A percentile compares a stretch with the other conserved stretches of the same genome.
phyloP scores from a whole-genome alignment of 2,888 invertebrate species.

The Caenorhabditis sulstoni region DNA sequence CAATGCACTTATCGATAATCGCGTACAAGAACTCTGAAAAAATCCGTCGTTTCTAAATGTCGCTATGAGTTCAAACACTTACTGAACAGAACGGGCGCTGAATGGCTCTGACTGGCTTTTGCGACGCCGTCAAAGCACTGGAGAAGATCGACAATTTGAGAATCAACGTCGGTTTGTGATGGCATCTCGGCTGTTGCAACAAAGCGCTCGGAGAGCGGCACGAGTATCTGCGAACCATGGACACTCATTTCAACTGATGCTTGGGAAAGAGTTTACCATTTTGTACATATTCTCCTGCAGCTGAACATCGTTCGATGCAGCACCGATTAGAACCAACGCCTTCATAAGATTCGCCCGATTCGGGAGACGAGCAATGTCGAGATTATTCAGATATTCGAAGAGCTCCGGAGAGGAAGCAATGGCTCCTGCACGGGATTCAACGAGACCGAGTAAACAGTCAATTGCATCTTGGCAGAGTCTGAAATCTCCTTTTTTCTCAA shows the following conservation, averaged over 20 bases:
- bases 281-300: slow-evolving; percentile 72
- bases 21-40: slow-evolving; percentile 72
- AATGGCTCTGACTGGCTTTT: slow-evolving; percentile 84
- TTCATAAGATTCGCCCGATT: slow-evolving; percentile 85
- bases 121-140: slow-evolving; percentile 85
- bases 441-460: slow-evolving; percentile 84
- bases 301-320: slow-evolving; percentile 66
- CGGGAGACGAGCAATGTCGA: slow-evolving; percentile 55
- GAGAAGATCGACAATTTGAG: slow-evolving; percentile 86
- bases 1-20: slow-evolving; percentile 65
- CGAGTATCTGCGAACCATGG: slow-evolving; percentile 76
- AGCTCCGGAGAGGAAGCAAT: slow-evolving; percentile 63
- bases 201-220: slow-evolving; percentile 69
- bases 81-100: slow-evolving; percentile 83
- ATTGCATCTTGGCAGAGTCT: slow-evolving; percentile 67
- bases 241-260: too few relatives aligned
- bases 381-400: slow-evolving; percentile 57
- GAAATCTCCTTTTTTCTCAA: too few relatives aligned
- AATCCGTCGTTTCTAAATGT: background rate
- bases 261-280: too few relatives aligned
- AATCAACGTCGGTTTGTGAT: slow-evolving; percentile 51
- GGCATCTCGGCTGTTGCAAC: slow-evolving; percentile 23
- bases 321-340: slow-evolving; percentile 85
- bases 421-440: slow-evolving; percentile 80
- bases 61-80: slow-evolving; percentile 65